These are phyloP conservation scores for Therioaphis trifolii DNA, from an alignment of 2,888 invertebrate genomes.

Conservation along the genomic window DNA sequence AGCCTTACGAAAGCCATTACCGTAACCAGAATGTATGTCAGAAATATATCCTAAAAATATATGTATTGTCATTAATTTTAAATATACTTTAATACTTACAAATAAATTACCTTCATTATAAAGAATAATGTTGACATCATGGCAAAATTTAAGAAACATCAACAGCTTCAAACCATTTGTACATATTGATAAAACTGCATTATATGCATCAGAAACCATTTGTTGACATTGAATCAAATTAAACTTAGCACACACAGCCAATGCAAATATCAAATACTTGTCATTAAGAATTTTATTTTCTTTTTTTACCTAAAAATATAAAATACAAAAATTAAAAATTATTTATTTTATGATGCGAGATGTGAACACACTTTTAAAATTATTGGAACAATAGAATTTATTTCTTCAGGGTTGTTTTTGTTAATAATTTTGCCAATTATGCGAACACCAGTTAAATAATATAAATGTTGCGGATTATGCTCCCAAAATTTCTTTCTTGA, in stretches of 20 bases:
- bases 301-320: constrained; percentile 2
- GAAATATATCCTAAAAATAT: not conserved
- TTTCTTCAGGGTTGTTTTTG: not conserved
- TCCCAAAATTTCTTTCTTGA: fast-evolving
- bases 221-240: not conserved
- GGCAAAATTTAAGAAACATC: constrained; percentile 23
- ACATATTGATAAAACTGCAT: not conserved
- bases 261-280: not conserved
- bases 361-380: constrained; percentile 25
- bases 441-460: not conserved
- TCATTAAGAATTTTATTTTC: not conserved
- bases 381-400: constrained; percentile 38
- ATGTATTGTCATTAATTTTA: not conserved
- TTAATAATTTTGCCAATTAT: constrained; percentile 8
- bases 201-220: constrained; percentile 9
- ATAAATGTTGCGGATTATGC: not conserved
- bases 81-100: not conserved
- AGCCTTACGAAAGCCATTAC: constrained; percentile 26
- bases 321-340: not conserved
- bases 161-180: constrained; percentile 26
- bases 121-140: not conserved
- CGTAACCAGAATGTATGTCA: not conserved
- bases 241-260: constrained; percentile 29
- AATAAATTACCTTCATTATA: not conserved
- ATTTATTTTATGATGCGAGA: not conserved